These are phyloP conservation scores for Automeris io DNA, from an alignment of 2,888 invertebrate species.

Conservation along the genomic window DNA sequence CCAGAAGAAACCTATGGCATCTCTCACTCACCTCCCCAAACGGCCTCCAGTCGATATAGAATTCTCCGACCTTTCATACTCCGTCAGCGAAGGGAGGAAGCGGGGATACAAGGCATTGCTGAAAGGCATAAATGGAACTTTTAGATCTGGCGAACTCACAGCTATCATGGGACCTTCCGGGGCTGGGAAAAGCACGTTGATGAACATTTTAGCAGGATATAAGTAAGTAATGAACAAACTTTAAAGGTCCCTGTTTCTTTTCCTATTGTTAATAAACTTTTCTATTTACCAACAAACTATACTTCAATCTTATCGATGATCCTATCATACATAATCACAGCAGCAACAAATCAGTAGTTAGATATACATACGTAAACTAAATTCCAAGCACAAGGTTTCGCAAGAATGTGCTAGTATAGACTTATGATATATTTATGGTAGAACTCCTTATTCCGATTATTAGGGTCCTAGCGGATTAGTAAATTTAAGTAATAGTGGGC, in stretches of 20 bases:
- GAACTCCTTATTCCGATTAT: too few species aligned
- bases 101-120: slow-evolving; percentile 91
- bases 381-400: too few species aligned
- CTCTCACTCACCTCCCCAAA: slow-evolving; percentile 88
- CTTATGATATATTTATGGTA: too few species aligned
- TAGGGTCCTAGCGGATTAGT: too few species aligned
- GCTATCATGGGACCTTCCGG: slow-evolving; percentile 97
- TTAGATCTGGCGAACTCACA: slow-evolving; percentile 92
- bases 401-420: too few species aligned
- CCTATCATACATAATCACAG: too few species aligned
- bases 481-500: too few species aligned
- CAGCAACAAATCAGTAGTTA: too few species aligned
- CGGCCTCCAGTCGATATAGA: slow-evolving; percentile 94
- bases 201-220: slow-evolving; percentile 93
- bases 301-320: too few species aligned
- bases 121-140: slow-evolving; percentile 92
- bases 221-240: slow-evolving; percentile 76
- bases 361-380: too few species aligned
- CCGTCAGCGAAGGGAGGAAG: slow-evolving; percentile 89
- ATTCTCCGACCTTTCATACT: slow-evolving; percentile 91
- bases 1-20: slow-evolving; percentile 84
- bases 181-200: slow-evolving; percentile 87
- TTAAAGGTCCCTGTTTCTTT: neutral
- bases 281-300: too few species aligned
- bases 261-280: neutral